A percentile compares a stretch with the other conserved stretches of the same genome.
phyloP scores from a whole-genome alignment of 2,113 vertebrate species.

The Cryptoleucopteryx plumbea region DNA sequence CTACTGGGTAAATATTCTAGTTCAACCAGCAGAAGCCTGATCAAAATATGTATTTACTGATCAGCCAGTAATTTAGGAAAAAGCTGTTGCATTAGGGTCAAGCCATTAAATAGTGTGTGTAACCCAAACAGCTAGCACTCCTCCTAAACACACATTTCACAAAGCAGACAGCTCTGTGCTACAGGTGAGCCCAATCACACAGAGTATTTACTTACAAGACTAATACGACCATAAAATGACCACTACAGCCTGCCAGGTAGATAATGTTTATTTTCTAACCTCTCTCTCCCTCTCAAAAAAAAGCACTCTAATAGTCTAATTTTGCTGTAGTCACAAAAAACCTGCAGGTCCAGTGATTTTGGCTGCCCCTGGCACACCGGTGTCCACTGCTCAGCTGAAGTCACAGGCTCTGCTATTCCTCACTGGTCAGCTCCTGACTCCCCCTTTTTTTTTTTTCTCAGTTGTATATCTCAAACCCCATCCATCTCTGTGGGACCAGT shows the following conservation, averaged over 20 bases:
- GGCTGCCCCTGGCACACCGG: accelerated
- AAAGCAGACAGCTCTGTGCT: background rate
- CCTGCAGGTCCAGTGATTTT: background rate
- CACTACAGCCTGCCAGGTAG: background rate
- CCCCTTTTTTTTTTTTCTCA: background rate
- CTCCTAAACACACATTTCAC: background rate
- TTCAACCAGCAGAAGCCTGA: background rate
- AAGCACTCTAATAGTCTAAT: background rate
- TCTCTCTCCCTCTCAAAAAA: background rate
- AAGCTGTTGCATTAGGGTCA: background rate
- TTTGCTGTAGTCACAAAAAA: background rate
- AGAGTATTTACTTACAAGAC: background rate
- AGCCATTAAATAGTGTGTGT: background rate
- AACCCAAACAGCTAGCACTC: background rate
- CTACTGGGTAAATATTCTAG: background rate
- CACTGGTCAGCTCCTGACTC: background rate
- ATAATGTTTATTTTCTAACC: background rate
- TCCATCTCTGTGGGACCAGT: background rate
- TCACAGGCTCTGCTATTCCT: background rate
- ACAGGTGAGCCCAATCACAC: background rate
- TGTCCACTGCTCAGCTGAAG: background rate
- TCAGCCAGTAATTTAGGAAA: background rate
- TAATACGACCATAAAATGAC: background rate
- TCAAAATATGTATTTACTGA: background rate
- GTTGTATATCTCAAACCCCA: background rate